A percentile compares a stretch with the other conserved stretches of the same genome.
Evolutionary conservation across 2,888 invertebrate genomes (phyloP).

Genomic region (Stenolophus ochropezus): DNA sequence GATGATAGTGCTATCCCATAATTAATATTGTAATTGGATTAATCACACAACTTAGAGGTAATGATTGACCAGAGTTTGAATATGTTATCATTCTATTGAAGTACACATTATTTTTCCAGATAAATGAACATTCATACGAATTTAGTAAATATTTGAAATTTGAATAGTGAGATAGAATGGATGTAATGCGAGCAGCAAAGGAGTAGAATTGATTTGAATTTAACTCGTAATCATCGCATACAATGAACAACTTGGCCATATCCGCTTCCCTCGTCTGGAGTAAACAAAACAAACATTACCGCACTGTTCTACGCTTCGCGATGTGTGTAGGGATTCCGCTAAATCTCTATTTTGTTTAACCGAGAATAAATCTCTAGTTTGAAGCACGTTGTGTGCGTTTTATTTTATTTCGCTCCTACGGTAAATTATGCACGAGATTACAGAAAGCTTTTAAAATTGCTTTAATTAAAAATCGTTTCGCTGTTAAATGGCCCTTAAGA

Average conservation of each 20-base stretch:
- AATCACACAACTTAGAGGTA: too few species aligned
- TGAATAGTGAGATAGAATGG: too few species aligned
- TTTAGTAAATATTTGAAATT: too few species aligned
- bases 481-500: not conserved
- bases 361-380: not conserved
- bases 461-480: not conserved
- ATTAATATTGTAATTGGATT: too few species aligned
- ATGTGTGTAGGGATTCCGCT: not conserved
- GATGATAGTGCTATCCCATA: too few species aligned
- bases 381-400: not conserved
- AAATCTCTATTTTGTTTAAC: not conserved
- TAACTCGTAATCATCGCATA: conserved; percentile 19
- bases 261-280: conserved; percentile 1
- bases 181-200: too few species aligned
- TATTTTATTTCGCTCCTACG: not conserved
- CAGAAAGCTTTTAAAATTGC: not conserved
- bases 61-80: too few species aligned
- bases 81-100: too few species aligned
- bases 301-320: not conserved
- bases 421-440: not conserved
- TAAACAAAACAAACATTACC: conserved; percentile 33
- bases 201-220: conserved; percentile 5
- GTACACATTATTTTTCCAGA: too few species aligned
- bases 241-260: conserved; percentile 35
- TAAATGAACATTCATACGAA: too few species aligned